These are phyloP conservation scores for Fratercula arctica DNA, from an alignment of 2,797 vertebrate genomes.

Conservation along the genomic window DNA sequence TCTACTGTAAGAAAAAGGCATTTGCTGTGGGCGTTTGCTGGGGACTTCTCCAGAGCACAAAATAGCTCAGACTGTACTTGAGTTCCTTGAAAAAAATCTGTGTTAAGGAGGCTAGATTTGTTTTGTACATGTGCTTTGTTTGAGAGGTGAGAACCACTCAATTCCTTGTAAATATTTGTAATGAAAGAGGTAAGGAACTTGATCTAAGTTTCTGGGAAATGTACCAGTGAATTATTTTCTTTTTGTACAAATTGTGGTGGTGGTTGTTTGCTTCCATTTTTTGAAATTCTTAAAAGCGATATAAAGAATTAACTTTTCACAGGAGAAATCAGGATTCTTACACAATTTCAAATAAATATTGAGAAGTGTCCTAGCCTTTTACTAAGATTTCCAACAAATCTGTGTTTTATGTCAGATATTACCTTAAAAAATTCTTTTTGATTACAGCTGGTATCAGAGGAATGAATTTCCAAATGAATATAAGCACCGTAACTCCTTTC, in stretches of 20 bases:
- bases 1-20: not conserved
- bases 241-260: not conserved
- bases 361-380: not conserved
- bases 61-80: not conserved
- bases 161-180: not conserved
- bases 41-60: not conserved
- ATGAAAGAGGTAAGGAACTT: not conserved
- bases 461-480: constrained; percentile 60
- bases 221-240: not conserved
- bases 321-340: not conserved
- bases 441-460: constrained; percentile 37
- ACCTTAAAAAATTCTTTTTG: not conserved
- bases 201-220: not conserved
- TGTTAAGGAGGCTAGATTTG: not conserved
- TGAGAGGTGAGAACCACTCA: not conserved
- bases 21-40: not conserved
- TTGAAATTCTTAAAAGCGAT: not conserved
- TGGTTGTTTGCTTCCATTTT: not conserved
- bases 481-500: constrained; percentile 56
- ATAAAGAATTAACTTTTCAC: not conserved
- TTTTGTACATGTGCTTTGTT: not conserved
- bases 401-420: not conserved
- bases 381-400: not conserved
- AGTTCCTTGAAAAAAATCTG: not conserved
- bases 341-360: not conserved